Evolutionary conservation across 2,113 vertebrate genomes (phyloP).

Genomic region (Oxyura jamaicensis): DNA sequence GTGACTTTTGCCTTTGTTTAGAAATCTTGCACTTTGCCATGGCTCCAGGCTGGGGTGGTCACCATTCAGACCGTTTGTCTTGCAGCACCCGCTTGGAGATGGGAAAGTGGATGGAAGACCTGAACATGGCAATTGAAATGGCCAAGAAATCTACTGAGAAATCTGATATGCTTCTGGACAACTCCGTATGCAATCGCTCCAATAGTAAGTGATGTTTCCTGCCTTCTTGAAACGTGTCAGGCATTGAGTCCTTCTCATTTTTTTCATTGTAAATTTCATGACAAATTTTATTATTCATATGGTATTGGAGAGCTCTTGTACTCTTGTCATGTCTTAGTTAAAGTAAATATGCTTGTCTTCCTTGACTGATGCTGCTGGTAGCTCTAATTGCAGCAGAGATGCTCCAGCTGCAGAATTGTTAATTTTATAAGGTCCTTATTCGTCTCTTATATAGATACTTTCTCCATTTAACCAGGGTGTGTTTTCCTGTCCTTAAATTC

Average conservation of each 20-base stretch:
- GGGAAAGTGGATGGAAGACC: slow-evolving; percentile 93
- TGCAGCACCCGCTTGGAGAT: slow-evolving; percentile 91
- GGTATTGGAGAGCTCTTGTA: neutral
- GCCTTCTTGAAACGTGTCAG: neutral
- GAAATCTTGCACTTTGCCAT: accelerated
- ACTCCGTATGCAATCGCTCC: slow-evolving; percentile 67
- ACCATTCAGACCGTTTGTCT: neutral
- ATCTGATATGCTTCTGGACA: slow-evolving; percentile 76
- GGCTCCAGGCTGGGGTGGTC: neutral
- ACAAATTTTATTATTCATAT: neutral
- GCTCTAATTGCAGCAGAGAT: neutral
- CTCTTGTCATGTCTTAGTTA: neutral
- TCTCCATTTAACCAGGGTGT: neutral
- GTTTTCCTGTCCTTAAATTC: neutral
- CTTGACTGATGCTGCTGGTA: neutral
- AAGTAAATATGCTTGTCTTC: neutral
- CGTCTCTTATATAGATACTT: neutral
- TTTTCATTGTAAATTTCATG: neutral
- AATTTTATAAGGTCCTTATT: neutral
- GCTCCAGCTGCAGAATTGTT: neutral
- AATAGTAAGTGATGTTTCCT: slow-evolving; percentile 80
- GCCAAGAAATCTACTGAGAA: slow-evolving; percentile 85
- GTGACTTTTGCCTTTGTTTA: neutral
- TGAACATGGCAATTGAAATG: slow-evolving; percentile 88
- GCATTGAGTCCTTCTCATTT: neutral